These are phyloP conservation scores for Aleiodes testaceus DNA, from an alignment of 2,888 invertebrate genomes.

Conservation along the genomic window DNA sequence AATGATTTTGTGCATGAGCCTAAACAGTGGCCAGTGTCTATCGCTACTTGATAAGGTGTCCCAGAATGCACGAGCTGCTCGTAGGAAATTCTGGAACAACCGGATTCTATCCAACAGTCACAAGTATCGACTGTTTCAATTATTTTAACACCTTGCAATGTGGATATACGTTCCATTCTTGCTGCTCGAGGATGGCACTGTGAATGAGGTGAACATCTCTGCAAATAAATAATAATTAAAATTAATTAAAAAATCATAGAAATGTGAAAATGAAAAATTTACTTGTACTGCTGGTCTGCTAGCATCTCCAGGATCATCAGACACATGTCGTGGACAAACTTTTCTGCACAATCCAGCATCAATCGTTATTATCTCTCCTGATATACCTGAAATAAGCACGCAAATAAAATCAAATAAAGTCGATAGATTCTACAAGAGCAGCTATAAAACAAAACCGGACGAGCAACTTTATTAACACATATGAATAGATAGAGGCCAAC, in stretches of 20 bases:
- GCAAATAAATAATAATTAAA: slow-evolving; percentile 23
- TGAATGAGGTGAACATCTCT: slow-evolving; percentile 66
- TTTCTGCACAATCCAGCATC: slow-evolving; percentile 70
- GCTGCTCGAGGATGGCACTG: slow-evolving; percentile 67
- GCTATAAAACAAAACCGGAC: slow-evolving; percentile 42
- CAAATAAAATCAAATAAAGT: slow-evolving; percentile 26
- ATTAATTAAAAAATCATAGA: no score
- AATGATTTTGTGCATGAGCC: slow-evolving; percentile 69
- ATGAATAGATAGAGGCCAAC: slow-evolving; percentile 25
- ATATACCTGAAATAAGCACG: slow-evolving; percentile 63
- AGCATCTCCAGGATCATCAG: slow-evolving; percentile 68
- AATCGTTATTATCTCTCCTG: slow-evolving; percentile 68
- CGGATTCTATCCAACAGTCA: slow-evolving; percentile 64
- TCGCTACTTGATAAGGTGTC: slow-evolving; percentile 69
- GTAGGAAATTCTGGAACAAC: slow-evolving; percentile 67
- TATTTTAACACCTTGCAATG: slow-evolving; percentile 68
- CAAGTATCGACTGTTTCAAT: slow-evolving; percentile 70
- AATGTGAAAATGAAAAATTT: slow-evolving; percentile 36
- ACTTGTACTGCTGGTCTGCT: slow-evolving; percentile 69
- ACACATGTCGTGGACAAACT: slow-evolving; percentile 65
- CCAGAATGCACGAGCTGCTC: slow-evolving; percentile 68
- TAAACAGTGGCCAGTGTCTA: slow-evolving; percentile 71
- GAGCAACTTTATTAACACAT: slow-evolving; percentile 45
- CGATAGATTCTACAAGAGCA: slow-evolving; percentile 36
- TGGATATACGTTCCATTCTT: slow-evolving; percentile 69